Percentiles rank a stretch among this genome's conserved stretches.
Conservation (phyloP, 2,888 invertebrate genomes). For the Scaptomyza flava region DNA sequence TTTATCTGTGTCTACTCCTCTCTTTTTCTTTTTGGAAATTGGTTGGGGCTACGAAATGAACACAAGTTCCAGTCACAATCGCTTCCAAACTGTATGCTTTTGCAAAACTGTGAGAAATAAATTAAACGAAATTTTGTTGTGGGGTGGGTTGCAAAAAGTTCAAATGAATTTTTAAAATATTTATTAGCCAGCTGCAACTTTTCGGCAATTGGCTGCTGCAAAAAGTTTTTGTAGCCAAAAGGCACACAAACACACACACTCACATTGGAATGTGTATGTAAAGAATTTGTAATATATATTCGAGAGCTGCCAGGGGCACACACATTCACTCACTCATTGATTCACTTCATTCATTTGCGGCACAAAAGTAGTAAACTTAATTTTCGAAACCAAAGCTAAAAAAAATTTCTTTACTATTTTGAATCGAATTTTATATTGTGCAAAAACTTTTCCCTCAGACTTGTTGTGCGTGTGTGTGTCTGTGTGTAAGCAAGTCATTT, state of each 20-base stretch:
- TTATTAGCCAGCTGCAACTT: slow-evolving; percentile 64
- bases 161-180: slow-evolving; percentile 58
- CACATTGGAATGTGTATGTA: background rate
- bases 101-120: slow-evolving; percentile 15
- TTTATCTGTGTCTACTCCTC: background rate
- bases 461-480: background rate
- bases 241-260: slow-evolving; percentile 20
- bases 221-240: slow-evolving; percentile 51
- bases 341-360: slow-evolving; percentile 53
- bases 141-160: slow-evolving; percentile 27
- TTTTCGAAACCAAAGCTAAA: slow-evolving; percentile 31
- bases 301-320: slow-evolving; percentile 7
- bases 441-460: slow-evolving; percentile 23
- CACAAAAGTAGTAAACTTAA: slow-evolving; percentile 62
- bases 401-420: slow-evolving; percentile 19
- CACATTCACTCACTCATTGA: slow-evolving; percentile 29
- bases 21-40: slow-evolving; percentile 7
- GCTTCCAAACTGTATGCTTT: slow-evolving; percentile 28
- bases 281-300: slow-evolving; percentile 34
- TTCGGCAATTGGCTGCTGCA: slow-evolving; percentile 47
- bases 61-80: slow-evolving; percentile 5
- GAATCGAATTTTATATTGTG: slow-evolving; percentile 39
- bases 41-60: slow-evolving; percentile 4
- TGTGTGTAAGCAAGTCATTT: slow-evolving; percentile 55
- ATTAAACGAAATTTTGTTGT: slow-evolving; percentile 13